Conservation (phyloP, 35 echinoderm and acorn worm species). For the Apostichopus japonicus region DNA sequence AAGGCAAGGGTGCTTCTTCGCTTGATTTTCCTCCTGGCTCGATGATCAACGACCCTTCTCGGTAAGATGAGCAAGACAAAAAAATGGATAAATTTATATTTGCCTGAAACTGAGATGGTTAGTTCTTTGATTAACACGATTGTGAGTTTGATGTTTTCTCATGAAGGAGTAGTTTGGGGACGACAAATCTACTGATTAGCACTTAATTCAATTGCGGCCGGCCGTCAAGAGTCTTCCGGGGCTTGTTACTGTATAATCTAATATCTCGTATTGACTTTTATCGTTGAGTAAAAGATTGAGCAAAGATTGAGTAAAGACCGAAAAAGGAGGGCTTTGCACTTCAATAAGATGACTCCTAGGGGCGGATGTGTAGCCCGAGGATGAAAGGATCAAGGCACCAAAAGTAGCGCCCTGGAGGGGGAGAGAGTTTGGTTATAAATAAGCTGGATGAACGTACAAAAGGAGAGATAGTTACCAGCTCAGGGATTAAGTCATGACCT, state of each 20-base stretch:
- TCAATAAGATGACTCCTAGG: conserved; percentile 25
- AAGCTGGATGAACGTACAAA: too few species aligned
- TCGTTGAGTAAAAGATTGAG: not conserved
- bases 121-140: conserved; percentile 4
- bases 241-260: conserved; percentile 37
- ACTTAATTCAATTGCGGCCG: conserved; percentile 38
- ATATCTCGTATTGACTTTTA: conserved; percentile 13
- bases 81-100: not conserved
- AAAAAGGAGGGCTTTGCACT: not conserved
- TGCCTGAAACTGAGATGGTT: not conserved
- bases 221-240: not conserved
- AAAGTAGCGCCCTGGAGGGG: not conserved
- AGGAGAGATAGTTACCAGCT: not conserved
- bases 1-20: not conserved
- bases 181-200: conserved; percentile 18
- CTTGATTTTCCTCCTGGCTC: not conserved
- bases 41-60: not conserved
- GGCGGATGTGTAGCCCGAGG: not conserved
- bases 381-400: conserved; percentile 21
- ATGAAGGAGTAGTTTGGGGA: conserved; percentile 3
- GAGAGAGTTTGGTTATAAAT: not conserved
- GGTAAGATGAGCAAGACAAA: not conserved
- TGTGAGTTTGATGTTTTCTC: conserved; percentile 7
- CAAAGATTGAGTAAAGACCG: too few species aligned
- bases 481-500: not conserved